A percentile compares a stretch with the other conserved stretches of the same genome.
These are phyloP conservation scores for Zalophus californianus DNA, from an alignment of 2,797 vertebrate genomes.

Conservation along the genomic window DNA sequence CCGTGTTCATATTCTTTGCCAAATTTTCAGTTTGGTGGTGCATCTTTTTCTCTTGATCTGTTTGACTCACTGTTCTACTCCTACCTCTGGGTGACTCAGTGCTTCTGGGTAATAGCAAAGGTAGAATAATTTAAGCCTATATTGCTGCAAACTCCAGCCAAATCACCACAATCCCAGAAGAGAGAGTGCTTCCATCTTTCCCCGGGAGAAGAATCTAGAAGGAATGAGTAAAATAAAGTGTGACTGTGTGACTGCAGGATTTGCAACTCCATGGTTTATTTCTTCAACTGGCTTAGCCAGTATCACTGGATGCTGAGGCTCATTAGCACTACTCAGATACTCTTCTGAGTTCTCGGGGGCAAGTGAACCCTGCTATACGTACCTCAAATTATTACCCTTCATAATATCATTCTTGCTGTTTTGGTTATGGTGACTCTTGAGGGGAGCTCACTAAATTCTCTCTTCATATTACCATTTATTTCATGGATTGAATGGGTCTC, in stretches of 20 bases:
- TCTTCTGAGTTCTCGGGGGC: background rate
- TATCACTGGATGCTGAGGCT: rapidly evolving
- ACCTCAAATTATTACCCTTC: background rate
- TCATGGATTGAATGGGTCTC: background rate
- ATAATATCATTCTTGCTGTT: background rate
- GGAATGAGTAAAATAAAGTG: background rate
- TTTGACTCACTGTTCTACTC: slow-evolving; percentile 48
- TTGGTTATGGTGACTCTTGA: background rate
- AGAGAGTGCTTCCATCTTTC: background rate
- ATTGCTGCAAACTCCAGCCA: background rate
- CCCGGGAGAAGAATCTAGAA: background rate
- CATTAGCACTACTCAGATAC: background rate
- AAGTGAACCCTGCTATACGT: background rate
- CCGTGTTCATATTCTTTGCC: background rate
- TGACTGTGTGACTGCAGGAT: background rate
- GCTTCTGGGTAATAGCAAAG: background rate
- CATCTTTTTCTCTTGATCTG: slow-evolving; percentile 16
- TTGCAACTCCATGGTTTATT: background rate
- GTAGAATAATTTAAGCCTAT: slow-evolving; percentile 38
- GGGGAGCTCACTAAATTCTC: background rate
- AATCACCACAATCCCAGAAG: background rate
- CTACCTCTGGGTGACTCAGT: slow-evolving; percentile 61
- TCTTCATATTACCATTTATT: background rate
- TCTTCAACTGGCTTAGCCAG: background rate
- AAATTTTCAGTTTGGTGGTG: background rate